Percentiles rank a stretch among this genome's conserved stretches.
These are phyloP conservation scores for Antedon mediterranea DNA, from an alignment of 53 echinoderm and acorn worm species.

Conservation along the genomic window DNA sequence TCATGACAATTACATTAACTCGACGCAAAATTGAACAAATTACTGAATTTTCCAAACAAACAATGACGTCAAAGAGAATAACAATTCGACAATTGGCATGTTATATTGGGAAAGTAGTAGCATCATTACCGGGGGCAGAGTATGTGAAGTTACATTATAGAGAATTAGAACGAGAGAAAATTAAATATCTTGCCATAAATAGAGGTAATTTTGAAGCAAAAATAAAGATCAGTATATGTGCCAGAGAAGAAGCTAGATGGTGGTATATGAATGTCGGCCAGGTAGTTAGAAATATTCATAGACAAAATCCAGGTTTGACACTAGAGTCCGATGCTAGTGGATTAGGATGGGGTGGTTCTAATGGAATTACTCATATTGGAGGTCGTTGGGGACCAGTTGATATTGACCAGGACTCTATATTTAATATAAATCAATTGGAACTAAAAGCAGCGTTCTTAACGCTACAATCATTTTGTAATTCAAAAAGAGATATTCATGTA, in stretches of 20 bases:
- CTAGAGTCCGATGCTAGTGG: slow-evolving; percentile 6
- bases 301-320: not conserved
- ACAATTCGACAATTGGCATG: slow-evolving; percentile 3
- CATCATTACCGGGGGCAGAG: slow-evolving; percentile 14
- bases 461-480: not conserved
- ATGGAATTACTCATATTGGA: slow-evolving; percentile 2
- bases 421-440: slow-evolving; percentile 8
- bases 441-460: slow-evolving; percentile 5
- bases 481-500: slow-evolving; percentile 1
- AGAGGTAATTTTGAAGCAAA: slow-evolving; percentile 18
- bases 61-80: not conserved
- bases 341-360: slow-evolving; percentile 7
- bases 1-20: slow-evolving; percentile 4
- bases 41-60: not conserved
- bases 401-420: not conserved
- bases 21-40: not conserved
- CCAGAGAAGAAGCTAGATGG: not conserved
- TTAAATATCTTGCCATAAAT: slow-evolving; percentile 8
- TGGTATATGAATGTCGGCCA: not conserved
- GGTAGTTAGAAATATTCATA: not conserved
- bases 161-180: slow-evolving; percentile 19
- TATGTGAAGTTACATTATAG: slow-evolving; percentile 16
- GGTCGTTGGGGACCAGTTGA: slow-evolving; percentile 4
- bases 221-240: not conserved
- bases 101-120: slow-evolving; percentile 19